Evolutionary conservation across 2,113 vertebrate species (phyloP), one percentile per base, ranked within the genome.

Genomic region (Piprites chloris): DNA sequence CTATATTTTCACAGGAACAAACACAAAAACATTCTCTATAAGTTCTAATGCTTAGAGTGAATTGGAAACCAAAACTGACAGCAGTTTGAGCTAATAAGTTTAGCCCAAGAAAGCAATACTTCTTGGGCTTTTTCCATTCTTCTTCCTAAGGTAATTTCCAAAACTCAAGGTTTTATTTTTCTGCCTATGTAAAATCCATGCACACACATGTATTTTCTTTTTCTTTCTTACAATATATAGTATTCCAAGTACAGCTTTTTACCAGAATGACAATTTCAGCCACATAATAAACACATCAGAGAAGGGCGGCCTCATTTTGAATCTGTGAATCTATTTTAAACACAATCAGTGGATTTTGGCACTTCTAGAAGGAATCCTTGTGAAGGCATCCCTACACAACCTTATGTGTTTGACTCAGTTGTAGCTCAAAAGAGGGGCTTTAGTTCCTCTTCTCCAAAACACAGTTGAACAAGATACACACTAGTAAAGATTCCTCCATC

Each of bases 351-450:
- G 14, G 20, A 58, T 73, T 46, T 41, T 42, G 14, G 58, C 15
- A 72, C 26, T 50, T 63, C 33, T 19, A 42, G 15, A 76, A 71
- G 32, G 18, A 93, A 37, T 4, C 5, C 14, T 65, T 33, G 35
- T 5, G 4, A 75, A 73, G 8, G 26, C 28, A 35, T 14, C 20
- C 26, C 41, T 52, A n/a, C 14, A 27, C 11, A 71, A 61, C 17
- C 19, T 10, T 42, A 76, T 0, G 0, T 11, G 9, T 41, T 55
- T 77, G 9, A 83, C 72, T 2, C 41, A 71, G 12, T 3, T 41
- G 19, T 56, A 73, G 16, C 9, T 86, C 21, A 12, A 52, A 55
- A 68, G 47, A 4, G 23, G 26, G 56, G 56, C 14, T 73, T 41
- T 67, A 72, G 5, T 32, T 85, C 2, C 17, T 75, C 14, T 35